Evolutionary conservation across 2,888 invertebrate genomes (phyloP).

Genomic region (Ditylenchus weischeri): DNA sequence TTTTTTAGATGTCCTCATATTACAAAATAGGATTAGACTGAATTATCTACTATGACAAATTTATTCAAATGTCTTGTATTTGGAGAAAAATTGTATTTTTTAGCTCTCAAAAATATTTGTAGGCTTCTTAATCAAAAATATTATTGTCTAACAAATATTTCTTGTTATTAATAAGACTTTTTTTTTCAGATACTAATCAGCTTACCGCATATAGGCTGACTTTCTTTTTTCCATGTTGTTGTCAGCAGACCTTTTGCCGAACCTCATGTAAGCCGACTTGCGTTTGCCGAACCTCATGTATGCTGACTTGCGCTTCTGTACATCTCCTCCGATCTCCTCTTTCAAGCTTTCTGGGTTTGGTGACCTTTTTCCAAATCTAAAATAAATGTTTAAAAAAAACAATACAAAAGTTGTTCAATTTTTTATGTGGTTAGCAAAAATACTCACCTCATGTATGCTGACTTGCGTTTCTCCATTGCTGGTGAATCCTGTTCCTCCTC

Average conservation of each 20-base stretch:
- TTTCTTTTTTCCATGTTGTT: constrained; percentile 8
- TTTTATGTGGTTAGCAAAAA: constrained; percentile 4
- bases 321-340: constrained; percentile 13
- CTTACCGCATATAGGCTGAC: constrained; percentile 12
- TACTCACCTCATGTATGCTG: constrained; percentile 41
- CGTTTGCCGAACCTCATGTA: constrained; percentile 46
- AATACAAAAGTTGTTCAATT: background rate
- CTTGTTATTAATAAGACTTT: background rate
- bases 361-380: constrained; percentile 23
- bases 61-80: background rate
- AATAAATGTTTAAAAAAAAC: background rate
- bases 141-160: background rate
- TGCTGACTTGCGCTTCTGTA: constrained; percentile 39
- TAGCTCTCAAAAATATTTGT: background rate
- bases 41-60: no score
- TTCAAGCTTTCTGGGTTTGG: background rate
- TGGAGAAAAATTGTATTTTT: background rate
- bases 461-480: constrained; percentile 43
- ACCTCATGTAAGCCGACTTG: constrained; percentile 46
- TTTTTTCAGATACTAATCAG: background rate
- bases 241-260: constrained; percentile 18
- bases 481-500: background rate
- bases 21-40: no score
- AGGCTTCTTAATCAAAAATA: background rate
- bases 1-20: no score